Evolutionary conservation across 92 coral and sea anemone species (phyloP).

Genomic region (Zoanthus sansibaricus): DNA sequence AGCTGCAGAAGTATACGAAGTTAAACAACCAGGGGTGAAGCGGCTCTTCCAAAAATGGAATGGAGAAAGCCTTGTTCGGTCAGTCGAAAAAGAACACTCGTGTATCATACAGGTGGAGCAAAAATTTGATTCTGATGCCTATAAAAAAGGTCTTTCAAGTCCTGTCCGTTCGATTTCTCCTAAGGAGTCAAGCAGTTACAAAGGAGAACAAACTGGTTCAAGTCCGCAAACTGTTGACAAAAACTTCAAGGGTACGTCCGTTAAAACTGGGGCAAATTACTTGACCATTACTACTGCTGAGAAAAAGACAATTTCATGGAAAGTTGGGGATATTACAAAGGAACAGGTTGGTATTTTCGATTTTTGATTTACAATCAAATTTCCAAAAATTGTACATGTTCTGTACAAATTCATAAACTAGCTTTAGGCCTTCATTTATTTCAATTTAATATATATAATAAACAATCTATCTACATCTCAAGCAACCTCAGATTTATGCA

Average conservation of each 20-base stretch:
- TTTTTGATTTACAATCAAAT: background rate
- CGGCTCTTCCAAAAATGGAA: constrained; percentile 58
- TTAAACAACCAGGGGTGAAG: constrained; percentile 72
- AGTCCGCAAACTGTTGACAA: background rate
- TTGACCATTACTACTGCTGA: constrained; percentile 45
- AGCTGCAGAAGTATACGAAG: constrained; percentile 22
- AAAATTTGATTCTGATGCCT: constrained; percentile 1
- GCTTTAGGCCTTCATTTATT: too few species aligned
- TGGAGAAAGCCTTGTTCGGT: constrained; percentile 64
- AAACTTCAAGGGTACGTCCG: background rate
- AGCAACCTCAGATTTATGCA: too few species aligned
- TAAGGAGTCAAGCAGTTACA: constrained; percentile 40
- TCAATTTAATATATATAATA: too few species aligned
- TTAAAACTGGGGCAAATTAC: background rate
- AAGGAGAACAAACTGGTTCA: background rate
- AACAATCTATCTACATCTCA: too few species aligned
- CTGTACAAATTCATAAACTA: too few species aligned
- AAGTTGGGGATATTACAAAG: constrained; percentile 67
- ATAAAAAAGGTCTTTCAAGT: background rate
- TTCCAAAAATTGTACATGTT: too few species aligned
- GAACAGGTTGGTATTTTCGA: constrained; percentile 62
- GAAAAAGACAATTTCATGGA: constrained; percentile 80
- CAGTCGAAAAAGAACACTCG: constrained; percentile 71
- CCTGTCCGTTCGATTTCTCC: background rate
- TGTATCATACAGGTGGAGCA: constrained; percentile 62